Evolutionary conservation across 2,888 invertebrate species (phyloP).

Genomic region (Scaeva pyrastri): DNA sequence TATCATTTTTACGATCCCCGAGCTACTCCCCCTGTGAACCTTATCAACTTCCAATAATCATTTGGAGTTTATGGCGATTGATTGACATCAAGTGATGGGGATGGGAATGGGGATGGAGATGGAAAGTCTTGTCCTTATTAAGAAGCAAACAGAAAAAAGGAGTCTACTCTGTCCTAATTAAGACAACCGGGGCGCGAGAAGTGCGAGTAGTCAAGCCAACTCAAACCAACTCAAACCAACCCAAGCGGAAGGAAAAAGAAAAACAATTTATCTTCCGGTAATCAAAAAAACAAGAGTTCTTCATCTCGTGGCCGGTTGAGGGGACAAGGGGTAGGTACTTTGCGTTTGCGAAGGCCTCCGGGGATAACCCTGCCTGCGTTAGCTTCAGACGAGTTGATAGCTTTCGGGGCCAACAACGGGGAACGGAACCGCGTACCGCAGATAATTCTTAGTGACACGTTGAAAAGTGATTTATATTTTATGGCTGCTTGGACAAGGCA

Average conservation of each 20-base stretch:
- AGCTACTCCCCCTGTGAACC: conserved; percentile 9
- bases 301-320: conserved; percentile 20
- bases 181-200: conserved; percentile 53
- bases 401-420: conserved; percentile 58
- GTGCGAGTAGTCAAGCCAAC: conserved; percentile 7
- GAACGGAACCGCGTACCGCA: conserved; percentile 72
- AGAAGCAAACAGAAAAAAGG: not conserved
- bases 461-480: conserved; percentile 73
- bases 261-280: conserved; percentile 56
- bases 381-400: conserved; percentile 50
- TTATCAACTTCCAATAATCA: conserved; percentile 64
- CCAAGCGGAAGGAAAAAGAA: conserved; percentile 15
- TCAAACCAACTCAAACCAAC: conserved; percentile 6
- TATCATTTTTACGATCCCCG: conserved; percentile 32
- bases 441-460: conserved; percentile 72
- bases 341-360: not conserved
- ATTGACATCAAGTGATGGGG: conserved; percentile 52
- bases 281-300: conserved; percentile 36
- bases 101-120: conserved; percentile 16
- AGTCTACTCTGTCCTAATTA: conserved; percentile 43
- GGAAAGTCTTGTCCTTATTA: conserved; percentile 11
- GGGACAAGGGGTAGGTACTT: conserved; percentile 14
- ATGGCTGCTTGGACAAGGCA: conserved; percentile 72
- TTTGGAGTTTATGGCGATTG: conserved; percentile 52
- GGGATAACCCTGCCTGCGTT: conserved; percentile 52